Base-by-base conservation (phyloP, 1,140 invertebrate species). In the Pentalonia nigronervosa region DNA sequence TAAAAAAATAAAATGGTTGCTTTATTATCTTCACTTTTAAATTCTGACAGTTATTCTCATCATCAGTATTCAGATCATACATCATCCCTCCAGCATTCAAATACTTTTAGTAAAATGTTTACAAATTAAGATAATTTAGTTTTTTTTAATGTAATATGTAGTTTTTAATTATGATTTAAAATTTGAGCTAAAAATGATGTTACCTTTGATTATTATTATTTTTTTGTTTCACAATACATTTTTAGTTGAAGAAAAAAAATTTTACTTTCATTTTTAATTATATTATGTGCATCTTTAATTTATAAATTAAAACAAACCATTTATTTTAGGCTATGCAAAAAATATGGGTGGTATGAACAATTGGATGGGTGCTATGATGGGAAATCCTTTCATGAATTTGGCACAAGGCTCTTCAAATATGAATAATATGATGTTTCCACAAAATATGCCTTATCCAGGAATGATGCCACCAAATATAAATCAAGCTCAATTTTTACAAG, bases 331-430 rank as follows among this genome's bases (percentile, higher is more conserved):
- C 30, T 93, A 93, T 93, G 20, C 91, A 8, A 93, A 93, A 93
- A 83, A 41, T 17, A 45, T 93, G 25, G 91, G 91, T 45, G 91
- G 50, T 41, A 86, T 93, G 91, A 23, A 83, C 14, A 91, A 91
- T 93, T 93, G 91, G 91, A 93, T 93, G 91, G 91, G 91, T 47
- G 76, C 91, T 30, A 93, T 93, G 91, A 93, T 93, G 91, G 76
- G 76, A 84, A 93, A 93, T 84, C 91, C 91, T 86, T 93, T 93
- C 8, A 53, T 93, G 48, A 93, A 86, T 93, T 84, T 93, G 34
- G 91, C 91, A 21, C 91, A 93, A 93, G 91, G 91, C 41, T 84
- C 91, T 86, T 93, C 91, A 41, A 93, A 93, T 86, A 93, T 93
- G 91, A 93, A 83, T 20, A 93, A 93, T 86, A 93, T 93, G 91